These are phyloP conservation scores for Odocoileus virginianus DNA, from an alignment of 2,113 vertebrate species.

Conservation along the genomic window DNA sequence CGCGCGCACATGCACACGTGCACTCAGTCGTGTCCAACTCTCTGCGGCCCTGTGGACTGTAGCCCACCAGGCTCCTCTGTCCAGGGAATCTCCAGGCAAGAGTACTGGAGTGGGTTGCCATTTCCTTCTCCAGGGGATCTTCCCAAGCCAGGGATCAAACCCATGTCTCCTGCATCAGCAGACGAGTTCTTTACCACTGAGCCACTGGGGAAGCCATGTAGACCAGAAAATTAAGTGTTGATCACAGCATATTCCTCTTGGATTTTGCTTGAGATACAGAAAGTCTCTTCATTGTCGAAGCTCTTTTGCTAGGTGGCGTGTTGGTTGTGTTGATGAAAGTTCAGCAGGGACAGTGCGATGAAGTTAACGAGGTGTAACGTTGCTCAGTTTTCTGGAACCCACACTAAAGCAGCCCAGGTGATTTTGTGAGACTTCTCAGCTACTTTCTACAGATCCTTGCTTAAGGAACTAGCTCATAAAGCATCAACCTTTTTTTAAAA, in stretches of 20 bases:
- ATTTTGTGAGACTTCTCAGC: not conserved
- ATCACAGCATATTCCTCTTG: not conserved
- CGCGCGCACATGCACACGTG: accelerated
- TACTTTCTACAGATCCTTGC: not conserved
- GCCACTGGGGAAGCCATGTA: not conserved
- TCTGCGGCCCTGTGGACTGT: not conserved
- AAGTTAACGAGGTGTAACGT: not conserved
- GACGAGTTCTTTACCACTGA: not conserved
- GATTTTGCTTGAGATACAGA: not conserved
- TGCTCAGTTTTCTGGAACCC: not conserved
- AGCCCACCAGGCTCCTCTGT: not conserved
- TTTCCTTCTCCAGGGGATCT: not conserved
- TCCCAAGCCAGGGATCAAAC: not conserved
- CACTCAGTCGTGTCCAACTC: not conserved
- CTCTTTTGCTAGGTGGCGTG: not conserved
- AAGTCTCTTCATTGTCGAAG: not conserved
- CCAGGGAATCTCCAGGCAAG: not conserved
- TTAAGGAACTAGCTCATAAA: not conserved
- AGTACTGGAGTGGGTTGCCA: not conserved
- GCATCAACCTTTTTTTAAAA: not conserved
- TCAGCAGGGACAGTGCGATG: not conserved
- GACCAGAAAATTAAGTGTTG: not conserved
- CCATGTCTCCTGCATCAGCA: not conserved
- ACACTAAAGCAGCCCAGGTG: not conserved
- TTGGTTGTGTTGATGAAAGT: not conserved